Evolutionary conservation across 2,888 invertebrate genomes (phyloP), one percentile per base, ranked within the genome.

Genomic region (Drosophila peninsularis): DNA sequence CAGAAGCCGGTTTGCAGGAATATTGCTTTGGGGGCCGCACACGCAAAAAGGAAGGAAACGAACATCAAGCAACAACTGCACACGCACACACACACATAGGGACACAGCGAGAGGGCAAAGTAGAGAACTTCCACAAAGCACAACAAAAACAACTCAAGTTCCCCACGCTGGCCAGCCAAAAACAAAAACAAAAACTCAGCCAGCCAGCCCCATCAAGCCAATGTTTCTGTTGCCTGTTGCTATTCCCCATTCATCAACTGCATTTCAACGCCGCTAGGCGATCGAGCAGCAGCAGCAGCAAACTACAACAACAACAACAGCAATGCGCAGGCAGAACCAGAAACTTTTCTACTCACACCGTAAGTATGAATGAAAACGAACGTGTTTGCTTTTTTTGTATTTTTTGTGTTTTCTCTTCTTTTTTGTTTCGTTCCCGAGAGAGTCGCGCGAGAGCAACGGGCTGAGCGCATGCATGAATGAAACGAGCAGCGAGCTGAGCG

Each of bases 301-400:
- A 64, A 13, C 32, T 32, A n/a, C 62, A 57, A 32, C 56, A 62
- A 45, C 44, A 63, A 47, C 49, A 49, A 39, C 49, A 36, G 39
- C 70, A 27, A 32, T 52, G 41, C 47, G 47, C 68, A 76, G 82
- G 44, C 68, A 78, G 86, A 83, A 78, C 81, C 81, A 83, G 72
- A 81, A 83, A 88, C 65, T 77, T 84, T 74, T 76, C 71, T 87
- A 71, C 85, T 85, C 78, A 70, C 56, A 50, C 44, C 71, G 75
- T 66, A 77, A 85, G 88, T 77, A 89, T 90, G 90, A 89, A 87
- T 87, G 86, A 87, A 87, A 87, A 83, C 86, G 86, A 87, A 87
- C 87, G 86, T 90, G 86, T 88, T 86, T 84, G 64, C 63, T 73
- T 62, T 45, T 61, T 71, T 41, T 41, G 19, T 30, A 11, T 19